Evolutionary conservation across 2,113 vertebrate species (phyloP), one percentile per base, ranked within the genome.

Genomic region (Psittacula cyanocephala): DNA sequence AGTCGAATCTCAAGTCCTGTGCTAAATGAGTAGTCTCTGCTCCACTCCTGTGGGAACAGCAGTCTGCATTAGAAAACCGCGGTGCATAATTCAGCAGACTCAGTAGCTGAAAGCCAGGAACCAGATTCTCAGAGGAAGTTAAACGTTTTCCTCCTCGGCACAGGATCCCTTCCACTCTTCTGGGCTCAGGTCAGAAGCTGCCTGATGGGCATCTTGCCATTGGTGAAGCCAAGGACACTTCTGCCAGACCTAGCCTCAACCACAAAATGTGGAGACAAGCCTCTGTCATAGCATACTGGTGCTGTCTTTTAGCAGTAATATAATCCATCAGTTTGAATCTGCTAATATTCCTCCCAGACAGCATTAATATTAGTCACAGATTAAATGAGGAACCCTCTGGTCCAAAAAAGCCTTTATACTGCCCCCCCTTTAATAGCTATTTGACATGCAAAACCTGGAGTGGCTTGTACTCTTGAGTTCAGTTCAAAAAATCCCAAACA

Each of bases 81-180:
- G 14, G 65, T 60, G 63, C 78, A 89, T 96, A 90, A 96, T 91
- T 96, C 63, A 96, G 87, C 72, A 91, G 78, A 80, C 59, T 84
- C 76, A 70, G 89, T n/a, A 95, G 78, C 50, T 71, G 62, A 91
- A 95, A 94, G 83, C 35, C 83, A 75, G 47, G 60, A 79, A 49
- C 39, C 65, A n/a, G 79, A 86, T 83, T 95, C 94, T 81, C 81
- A 93, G 72, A 85, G 81, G 81, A 89, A 91, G 70, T 94, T 84
- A 81, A 82, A 95, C 76, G 46, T 65, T 70, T 95, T 88, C 74
- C 69, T 91, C 7, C 19, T 41, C 64, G 33, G 86, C 17, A 95
- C 55, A 95, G 29, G 64, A 72, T 62, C 41, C n/a, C 43, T 37
- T 74, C 79, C 81, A 35, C 76, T 94, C 24, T 53, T 87, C 46